Percentiles rank a stretch among this genome's conserved stretches.
phyloP scores from a whole-genome alignment of 2,113 vertebrate species.

The Rhinolophus sinicus region DNA sequence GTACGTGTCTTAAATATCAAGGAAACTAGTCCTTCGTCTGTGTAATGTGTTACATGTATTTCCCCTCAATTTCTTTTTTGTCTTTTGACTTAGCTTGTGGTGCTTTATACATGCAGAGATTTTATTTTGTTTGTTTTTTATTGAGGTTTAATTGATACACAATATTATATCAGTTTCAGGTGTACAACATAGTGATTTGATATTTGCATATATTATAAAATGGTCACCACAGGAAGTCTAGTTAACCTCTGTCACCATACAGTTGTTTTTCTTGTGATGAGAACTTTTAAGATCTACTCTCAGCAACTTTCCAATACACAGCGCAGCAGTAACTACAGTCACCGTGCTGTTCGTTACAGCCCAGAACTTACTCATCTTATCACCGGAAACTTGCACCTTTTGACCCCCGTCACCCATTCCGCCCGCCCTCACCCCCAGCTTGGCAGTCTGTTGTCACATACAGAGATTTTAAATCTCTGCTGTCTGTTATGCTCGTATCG shows the following conservation, averaged over 20 bases:
- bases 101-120: not conserved
- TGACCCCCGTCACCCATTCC: accelerated
- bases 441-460: not conserved
- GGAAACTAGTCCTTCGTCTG: accelerated
- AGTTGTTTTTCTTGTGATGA: not conserved
- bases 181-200: accelerated
- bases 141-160: not conserved
- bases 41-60: accelerated
- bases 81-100: not conserved
- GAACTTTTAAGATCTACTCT: not conserved
- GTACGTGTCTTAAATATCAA: no score
- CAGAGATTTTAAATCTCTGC: accelerated
- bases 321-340: accelerated
- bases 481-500: accelerated
- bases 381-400: accelerated
- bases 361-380: accelerated
- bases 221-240: not conserved
- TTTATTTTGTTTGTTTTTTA: not conserved
- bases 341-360: accelerated
- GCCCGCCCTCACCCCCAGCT: accelerated
- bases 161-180: no score
- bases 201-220: accelerated
- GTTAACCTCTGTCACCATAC: not conserved
- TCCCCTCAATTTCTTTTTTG: not conserved
- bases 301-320: accelerated